A percentile compares a stretch with the other conserved stretches of the same genome.
phyloP scores from a whole-genome alignment of 2,797 vertebrate species.

The Tiaroga cobitis region DNA sequence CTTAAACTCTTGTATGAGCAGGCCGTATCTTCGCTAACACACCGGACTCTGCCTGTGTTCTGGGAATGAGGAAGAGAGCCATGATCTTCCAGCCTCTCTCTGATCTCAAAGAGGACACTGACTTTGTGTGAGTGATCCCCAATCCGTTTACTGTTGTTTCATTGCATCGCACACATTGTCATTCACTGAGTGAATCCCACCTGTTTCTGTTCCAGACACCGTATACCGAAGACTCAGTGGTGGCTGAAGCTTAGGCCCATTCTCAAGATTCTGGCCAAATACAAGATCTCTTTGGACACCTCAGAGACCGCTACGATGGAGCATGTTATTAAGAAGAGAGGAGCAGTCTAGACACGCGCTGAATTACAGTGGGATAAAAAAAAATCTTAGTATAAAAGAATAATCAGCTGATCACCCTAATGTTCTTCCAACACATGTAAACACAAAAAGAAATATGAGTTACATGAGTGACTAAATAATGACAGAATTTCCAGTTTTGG shows the following conservation, averaged over 20 bases:
- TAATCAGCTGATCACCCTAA: background rate
- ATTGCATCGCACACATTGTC: background rate
- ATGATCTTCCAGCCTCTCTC: slow-evolving; percentile 87
- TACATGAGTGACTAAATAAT: slow-evolving; percentile 3
- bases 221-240: slow-evolving; percentile 91
- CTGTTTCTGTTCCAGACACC: slow-evolving; percentile 77
- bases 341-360: slow-evolving; percentile 33
- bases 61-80: slow-evolving; percentile 91
- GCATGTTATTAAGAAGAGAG: slow-evolving; percentile 82
- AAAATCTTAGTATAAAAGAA: background rate
- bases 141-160: background rate
- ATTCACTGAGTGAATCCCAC: background rate
- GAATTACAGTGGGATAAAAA: background rate
- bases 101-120: slow-evolving; percentile 77
- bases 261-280: slow-evolving; percentile 95
- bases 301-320: slow-evolving; percentile 86
- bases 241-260: slow-evolving; percentile 94
- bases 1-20: slow-evolving; percentile 58
- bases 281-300: slow-evolving; percentile 87
- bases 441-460: background rate
- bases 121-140: slow-evolving; percentile 54
- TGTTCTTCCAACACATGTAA: background rate
- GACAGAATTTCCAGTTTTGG: background rate
- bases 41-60: slow-evolving; percentile 87
- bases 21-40: slow-evolving; percentile 94